Percentiles rank a stretch among this genome's conserved stretches.
phyloP scores from a whole-genome alignment of 2,888 invertebrate genomes.

The Rhamphomyia laevipes region DNA sequence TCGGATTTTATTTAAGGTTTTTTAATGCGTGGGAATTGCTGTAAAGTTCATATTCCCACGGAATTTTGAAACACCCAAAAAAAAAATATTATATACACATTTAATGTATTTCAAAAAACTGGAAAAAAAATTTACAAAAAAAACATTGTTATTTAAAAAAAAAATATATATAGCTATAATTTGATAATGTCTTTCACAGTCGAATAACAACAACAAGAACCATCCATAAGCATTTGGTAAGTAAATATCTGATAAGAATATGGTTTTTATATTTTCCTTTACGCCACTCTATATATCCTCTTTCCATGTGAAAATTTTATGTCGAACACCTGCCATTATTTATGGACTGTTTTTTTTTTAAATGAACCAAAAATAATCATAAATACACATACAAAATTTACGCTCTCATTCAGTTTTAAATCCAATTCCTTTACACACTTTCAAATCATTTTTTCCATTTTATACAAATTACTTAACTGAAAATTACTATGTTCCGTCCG shows the following conservation, averaged over 20 bases:
- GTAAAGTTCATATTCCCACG: constrained; percentile 28
- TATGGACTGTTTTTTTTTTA: constrained; percentile 17
- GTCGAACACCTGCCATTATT: constrained; percentile 36
- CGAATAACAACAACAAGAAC: neutral
- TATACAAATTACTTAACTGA: too few species aligned
- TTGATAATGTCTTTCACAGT: neutral
- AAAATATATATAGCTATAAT: neutral
- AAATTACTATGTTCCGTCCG: too few species aligned
- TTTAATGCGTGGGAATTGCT: constrained; percentile 27
- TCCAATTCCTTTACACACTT: neutral
- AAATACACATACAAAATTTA: too few species aligned
- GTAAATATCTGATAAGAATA: constrained; percentile 27
- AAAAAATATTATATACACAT: neutral
- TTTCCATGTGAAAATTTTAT: neutral
- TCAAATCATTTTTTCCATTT: too few species aligned
- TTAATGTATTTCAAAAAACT: too few species aligned
- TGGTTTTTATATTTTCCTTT: constrained; percentile 8
- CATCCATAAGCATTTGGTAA: constrained; percentile 31
- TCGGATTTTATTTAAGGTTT: neutral
- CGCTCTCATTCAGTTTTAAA: too few species aligned
- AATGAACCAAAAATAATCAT: too few species aligned
- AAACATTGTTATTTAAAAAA: neutral
- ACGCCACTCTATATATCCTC: neutral
- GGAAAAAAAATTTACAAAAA: too few species aligned
- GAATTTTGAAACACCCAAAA: constrained; percentile 14